Conservation (phyloP, 2,888 invertebrate species). For the Drosophila heteroneura region DNA sequence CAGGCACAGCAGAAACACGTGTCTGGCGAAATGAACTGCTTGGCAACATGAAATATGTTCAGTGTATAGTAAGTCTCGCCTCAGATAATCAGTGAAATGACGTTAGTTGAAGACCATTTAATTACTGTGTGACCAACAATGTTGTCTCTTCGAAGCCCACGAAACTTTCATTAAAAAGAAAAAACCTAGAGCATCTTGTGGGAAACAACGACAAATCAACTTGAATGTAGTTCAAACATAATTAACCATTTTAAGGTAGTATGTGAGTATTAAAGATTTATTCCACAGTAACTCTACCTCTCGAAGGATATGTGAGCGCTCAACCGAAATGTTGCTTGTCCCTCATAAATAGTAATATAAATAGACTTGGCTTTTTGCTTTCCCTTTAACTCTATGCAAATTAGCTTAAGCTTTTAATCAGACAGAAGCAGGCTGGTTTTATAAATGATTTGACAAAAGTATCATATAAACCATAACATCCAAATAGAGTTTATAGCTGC, state of each 20-base stretch:
- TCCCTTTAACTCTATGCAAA: slow-evolving; percentile 1
- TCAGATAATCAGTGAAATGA: slow-evolving; percentile 49
- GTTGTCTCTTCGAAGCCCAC: neutral
- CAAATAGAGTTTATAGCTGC: neutral
- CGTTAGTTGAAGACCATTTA: slow-evolving; percentile 56
- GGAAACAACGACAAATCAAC: neutral
- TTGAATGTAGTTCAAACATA: neutral
- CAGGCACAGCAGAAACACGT: neutral
- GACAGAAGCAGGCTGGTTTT: slow-evolving; percentile 10
- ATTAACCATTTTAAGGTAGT: neutral
- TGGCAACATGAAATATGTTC: slow-evolving; percentile 55
- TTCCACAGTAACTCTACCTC: neutral
- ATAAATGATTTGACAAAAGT: neutral
- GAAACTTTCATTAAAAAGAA: slow-evolving; percentile 1
- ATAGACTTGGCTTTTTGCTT: slow-evolving; percentile 25
- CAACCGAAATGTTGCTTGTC: slow-evolving; percentile 17
- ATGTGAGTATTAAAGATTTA: neutral
- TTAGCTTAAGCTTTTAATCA: slow-evolving; percentile 49
- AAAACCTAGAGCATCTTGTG: too few species aligned
- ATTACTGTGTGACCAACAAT: slow-evolving; percentile 24
- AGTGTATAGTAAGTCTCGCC: slow-evolving; percentile 27
- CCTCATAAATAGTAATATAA: slow-evolving; percentile 65
- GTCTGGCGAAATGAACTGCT: slow-evolving; percentile 36
- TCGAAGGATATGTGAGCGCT: slow-evolving; percentile 8
- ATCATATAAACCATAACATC: neutral